These are phyloP conservation scores for Hippopotamus amphibius DNA, from an alignment of 2,113 vertebrate genomes.

Conservation along the genomic window DNA sequence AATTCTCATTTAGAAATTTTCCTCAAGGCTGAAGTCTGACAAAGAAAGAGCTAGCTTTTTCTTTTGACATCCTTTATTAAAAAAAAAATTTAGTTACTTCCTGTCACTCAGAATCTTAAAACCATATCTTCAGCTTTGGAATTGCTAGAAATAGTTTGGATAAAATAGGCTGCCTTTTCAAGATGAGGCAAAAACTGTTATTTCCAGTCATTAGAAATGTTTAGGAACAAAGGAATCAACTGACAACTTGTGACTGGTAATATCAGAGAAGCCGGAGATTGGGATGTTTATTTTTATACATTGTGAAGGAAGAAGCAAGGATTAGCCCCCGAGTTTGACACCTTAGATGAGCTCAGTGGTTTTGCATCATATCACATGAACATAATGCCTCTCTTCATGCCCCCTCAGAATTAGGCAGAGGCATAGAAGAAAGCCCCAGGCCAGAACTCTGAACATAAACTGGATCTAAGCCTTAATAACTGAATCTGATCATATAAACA, in stretches of 20 bases:
- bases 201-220: slow-evolving; percentile 72
- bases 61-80: slow-evolving; percentile 31
- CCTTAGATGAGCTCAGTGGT: slow-evolving; percentile 64
- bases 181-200: slow-evolving; percentile 54
- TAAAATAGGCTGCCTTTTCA: slow-evolving; percentile 67
- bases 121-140: slow-evolving; percentile 39
- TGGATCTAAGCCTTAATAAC: slow-evolving; percentile 38
- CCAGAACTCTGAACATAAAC: slow-evolving; percentile 7
- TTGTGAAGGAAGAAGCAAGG: slow-evolving; percentile 30
- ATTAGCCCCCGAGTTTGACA: slow-evolving; percentile 51
- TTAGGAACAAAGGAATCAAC: slow-evolving; percentile 67
- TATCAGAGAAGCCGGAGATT: slow-evolving; percentile 64
- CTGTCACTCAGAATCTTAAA: slow-evolving; percentile 61
- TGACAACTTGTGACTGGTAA: slow-evolving; percentile 73
- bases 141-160: slow-evolving; percentile 25
- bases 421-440: not conserved
- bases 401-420: not conserved
- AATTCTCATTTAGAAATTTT: slow-evolving; percentile 48
- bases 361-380: slow-evolving; percentile 61
- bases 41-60: slow-evolving; percentile 4
- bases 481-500: slow-evolving; percentile 57
- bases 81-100: slow-evolving; percentile 19
- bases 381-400: slow-evolving; percentile 54
- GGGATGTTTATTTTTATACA: slow-evolving; percentile 77
- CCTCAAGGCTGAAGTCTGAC: not conserved